Conservation (phyloP, 2,797 vertebrate genomes). For the Morus bassanus region DNA sequence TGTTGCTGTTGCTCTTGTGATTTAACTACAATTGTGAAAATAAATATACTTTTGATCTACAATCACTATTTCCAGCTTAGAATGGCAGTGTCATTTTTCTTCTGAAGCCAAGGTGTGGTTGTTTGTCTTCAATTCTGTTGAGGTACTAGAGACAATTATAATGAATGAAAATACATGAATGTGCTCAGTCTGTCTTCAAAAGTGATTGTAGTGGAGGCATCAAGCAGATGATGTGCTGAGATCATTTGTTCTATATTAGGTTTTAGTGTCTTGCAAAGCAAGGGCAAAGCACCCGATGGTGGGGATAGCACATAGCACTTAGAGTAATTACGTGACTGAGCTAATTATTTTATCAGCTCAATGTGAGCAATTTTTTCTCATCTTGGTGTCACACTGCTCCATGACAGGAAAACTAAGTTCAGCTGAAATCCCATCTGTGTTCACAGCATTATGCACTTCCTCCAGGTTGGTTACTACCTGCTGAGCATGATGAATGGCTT, state of each 20-base stretch:
- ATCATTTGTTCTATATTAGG: background rate
- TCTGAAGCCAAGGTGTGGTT: background rate
- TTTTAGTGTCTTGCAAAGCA: background rate
- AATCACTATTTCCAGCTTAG: background rate
- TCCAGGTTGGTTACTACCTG: background rate
- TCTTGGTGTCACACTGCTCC: background rate
- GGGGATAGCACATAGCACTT: background rate
- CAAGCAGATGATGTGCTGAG: background rate
- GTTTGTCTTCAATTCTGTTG: background rate
- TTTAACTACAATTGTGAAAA: background rate
- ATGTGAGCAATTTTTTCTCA: background rate
- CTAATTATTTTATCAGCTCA: slow-evolving; percentile 11
- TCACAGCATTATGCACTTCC: background rate
- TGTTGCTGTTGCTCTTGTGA: background rate
- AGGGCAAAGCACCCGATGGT: background rate
- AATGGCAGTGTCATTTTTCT: background rate
- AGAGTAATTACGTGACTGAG: background rate
- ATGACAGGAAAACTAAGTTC: background rate
- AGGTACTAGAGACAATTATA: background rate
- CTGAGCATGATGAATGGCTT: background rate
- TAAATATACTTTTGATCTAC: background rate
- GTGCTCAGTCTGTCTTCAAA: background rate
- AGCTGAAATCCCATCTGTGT: background rate
- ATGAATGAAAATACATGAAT: background rate
- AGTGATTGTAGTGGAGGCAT: background rate